Conservation (phyloP, 2,113 vertebrate species). For the Onychostruthus taczanowskii region DNA sequence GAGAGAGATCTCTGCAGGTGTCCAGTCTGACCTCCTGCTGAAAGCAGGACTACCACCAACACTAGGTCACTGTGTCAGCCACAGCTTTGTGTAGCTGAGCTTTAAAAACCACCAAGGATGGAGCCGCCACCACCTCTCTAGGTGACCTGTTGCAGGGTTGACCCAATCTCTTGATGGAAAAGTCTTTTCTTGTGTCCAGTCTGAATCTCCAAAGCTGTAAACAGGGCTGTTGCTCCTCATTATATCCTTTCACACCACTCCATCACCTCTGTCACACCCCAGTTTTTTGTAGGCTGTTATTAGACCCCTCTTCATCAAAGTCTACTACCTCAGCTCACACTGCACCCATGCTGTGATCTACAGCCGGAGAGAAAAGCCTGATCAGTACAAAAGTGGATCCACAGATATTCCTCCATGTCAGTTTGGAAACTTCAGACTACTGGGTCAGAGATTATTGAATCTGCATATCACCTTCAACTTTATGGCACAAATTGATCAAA, state of each 20-base stretch:
- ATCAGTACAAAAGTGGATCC: neutral
- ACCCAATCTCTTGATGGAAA: neutral
- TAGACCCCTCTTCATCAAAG: neutral
- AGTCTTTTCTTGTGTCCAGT: neutral
- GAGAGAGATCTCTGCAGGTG: neutral
- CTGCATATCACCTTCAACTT: neutral
- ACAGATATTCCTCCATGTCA: neutral
- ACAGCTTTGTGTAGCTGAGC: neutral
- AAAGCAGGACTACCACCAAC: neutral
- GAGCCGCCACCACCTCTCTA: neutral
- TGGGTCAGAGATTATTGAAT: neutral
- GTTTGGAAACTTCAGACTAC: neutral
- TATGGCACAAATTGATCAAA: neutral
- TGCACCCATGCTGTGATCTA: neutral
- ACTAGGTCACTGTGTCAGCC: neutral
- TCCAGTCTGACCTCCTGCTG: neutral
- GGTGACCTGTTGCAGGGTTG: neutral
- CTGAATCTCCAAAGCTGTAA: neutral
- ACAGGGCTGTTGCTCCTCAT: neutral
- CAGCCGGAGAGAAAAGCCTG: neutral
- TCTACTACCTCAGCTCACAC: neutral
- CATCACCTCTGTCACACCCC: neutral
- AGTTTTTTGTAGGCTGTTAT: neutral
- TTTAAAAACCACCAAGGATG: neutral
- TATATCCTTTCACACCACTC: neutral